Base-by-base conservation (phyloP, 1,140 invertebrate species). In the Drosophila parabipectinata region DNA sequence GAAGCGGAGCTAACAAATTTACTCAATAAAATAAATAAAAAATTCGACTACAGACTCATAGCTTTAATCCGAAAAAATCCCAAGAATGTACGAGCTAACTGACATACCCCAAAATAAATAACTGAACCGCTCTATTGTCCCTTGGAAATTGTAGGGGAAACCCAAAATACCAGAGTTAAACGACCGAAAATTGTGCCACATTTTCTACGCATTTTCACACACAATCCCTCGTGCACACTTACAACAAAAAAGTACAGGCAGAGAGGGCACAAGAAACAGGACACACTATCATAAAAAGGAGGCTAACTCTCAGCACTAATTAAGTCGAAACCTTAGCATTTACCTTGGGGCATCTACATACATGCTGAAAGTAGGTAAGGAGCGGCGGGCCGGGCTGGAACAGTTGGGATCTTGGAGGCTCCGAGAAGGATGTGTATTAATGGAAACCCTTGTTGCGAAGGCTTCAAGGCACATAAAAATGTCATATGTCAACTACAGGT, bases 281-380 rank as follows among this genome's bases (percentile, higher is more conserved):
- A 26, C 47, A 71, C 67, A 71, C 67, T 71, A 50, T 68, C 63
- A 69, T 71, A 69, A 77, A 63, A 64, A 60, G 50, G 71, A 18
- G 64, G 66, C 55, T 72, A 71, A 55, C 76, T 73, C 76, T 69
- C 44, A 72, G 73, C 74, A 82, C 74, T 88, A 87, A 87, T 87
- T 87, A 87, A 78, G 83, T 62, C 52, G 69, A 85, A 78, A 82
- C 83, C 83, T 87, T 82, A 88, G 83, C 82, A 88, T 88, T 88
- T 88, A 82, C 78, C 82, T 82, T 87, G 82, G 61, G 78, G 56
- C 77, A 68, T 32, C 47, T 56, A 47, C 39, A 48, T 52, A 47
- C 39, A 48, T 52, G 39, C 37, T 61, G 48, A 14, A 50, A 30
- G 4, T 10, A 4, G 1, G 34, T 12, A 8, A 24, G 8, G 6